These are phyloP conservation scores for Callionymus lyra DNA, from an alignment of 2,113 vertebrate species.

Conservation along the genomic window DNA sequence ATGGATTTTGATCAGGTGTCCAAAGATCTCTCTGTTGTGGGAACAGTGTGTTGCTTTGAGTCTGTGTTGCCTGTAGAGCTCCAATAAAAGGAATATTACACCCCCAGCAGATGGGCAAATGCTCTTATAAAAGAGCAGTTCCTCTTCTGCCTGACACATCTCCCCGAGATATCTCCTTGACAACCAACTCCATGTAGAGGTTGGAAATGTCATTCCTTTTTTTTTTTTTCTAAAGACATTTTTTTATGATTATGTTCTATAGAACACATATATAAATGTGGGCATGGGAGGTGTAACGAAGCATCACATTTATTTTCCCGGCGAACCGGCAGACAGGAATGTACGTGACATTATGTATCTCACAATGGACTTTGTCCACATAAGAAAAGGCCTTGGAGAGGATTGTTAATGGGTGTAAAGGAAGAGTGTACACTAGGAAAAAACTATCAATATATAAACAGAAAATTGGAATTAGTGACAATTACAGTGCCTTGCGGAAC, in stretches of 20 bases:
- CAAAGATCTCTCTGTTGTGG: slow-evolving; percentile 2
- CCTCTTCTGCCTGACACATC: slow-evolving; percentile 39
- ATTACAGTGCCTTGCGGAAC: too few species aligned
- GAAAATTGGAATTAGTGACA: too few species aligned
- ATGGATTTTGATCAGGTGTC: slow-evolving; percentile 30
- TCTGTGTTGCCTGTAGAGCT: slow-evolving; percentile 36
- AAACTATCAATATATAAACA: too few species aligned
- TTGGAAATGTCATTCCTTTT: slow-evolving; percentile 59
- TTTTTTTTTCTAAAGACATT: slow-evolving; percentile 41
- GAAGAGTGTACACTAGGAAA: too few species aligned
- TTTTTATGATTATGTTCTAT: slow-evolving; percentile 11
- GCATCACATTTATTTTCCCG: too few species aligned
- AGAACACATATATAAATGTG: slow-evolving; percentile 32
- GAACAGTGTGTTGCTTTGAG: slow-evolving; percentile 14
- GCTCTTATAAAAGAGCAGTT: slow-evolving; percentile 44
- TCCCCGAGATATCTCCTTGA: slow-evolving; percentile 54
- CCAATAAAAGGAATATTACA: slow-evolving; percentile 42
- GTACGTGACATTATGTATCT: too few species aligned
- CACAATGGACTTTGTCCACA: too few species aligned
- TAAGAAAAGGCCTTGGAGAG: too few species aligned
- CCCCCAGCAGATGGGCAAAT: slow-evolving; percentile 42
- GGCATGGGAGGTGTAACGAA: neutral
- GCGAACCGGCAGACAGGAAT: too few species aligned
- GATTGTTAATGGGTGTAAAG: too few species aligned
- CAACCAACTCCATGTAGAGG: slow-evolving; percentile 53